Evolutionary conservation across 1,140 invertebrate genomes (phyloP).

Genomic region (Cryptotermes secundus): DNA sequence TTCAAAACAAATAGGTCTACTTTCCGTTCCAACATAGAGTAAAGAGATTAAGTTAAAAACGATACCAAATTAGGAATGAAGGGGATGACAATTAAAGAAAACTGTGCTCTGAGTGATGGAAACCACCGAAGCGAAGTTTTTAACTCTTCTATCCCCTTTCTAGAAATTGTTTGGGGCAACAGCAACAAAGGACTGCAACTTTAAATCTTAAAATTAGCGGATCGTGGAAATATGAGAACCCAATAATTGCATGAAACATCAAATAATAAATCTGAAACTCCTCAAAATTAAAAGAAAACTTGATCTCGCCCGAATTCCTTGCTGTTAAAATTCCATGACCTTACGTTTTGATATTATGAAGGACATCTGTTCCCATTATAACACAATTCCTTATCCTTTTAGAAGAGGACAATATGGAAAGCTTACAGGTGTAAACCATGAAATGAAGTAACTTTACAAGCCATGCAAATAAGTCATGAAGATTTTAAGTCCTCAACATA

Average conservation of each 20-base stretch:
- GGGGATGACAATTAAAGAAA: constrained; percentile 6
- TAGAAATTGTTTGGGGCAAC: neutral
- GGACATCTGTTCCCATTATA: too few relatives aligned
- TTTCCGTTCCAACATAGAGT: neutral
- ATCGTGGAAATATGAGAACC: neutral
- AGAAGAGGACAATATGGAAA: too few relatives aligned
- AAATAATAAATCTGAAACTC: neutral
- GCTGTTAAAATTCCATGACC: too few relatives aligned
- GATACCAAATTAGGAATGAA: neutral
- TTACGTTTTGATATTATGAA: too few relatives aligned
- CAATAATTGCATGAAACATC: neutral
- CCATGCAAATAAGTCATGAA: too few relatives aligned
- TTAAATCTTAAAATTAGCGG: neutral
- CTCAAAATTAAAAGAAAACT: too few relatives aligned
- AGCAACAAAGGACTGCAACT: neutral
- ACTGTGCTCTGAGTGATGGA: neutral
- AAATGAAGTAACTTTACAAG: too few relatives aligned
- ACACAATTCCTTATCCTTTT: too few relatives aligned
- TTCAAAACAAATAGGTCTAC: neutral
- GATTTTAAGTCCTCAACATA: too few relatives aligned
- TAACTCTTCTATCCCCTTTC: neutral
- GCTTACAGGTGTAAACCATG: too few relatives aligned
- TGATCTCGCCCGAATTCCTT: too few relatives aligned
- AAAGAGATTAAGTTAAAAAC: neutral
- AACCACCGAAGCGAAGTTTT: neutral